A percentile compares a stretch with the other conserved stretches of the same genome.
These are phyloP conservation scores for Acrocera orbiculus DNA, from an alignment of 2,888 invertebrate species.

Conservation along the genomic window DNA sequence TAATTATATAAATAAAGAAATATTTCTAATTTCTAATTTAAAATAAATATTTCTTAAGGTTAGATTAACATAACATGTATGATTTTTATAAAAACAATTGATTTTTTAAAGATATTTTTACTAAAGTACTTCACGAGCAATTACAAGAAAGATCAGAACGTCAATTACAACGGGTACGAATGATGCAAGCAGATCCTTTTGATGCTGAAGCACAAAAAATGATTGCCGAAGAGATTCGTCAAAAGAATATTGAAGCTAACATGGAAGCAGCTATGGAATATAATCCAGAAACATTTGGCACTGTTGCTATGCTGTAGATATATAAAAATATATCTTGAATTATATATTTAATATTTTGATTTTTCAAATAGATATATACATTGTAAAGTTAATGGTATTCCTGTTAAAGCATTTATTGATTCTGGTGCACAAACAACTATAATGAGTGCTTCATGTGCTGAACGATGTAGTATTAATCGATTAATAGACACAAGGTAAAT, in stretches of 20 bases:
- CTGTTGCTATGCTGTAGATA: conserved; percentile 78
- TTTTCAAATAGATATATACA: conserved; percentile 51
- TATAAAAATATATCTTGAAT: neutral
- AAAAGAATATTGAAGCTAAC: conserved; percentile 91
- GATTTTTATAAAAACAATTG: no score
- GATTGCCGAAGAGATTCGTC: conserved; percentile 90
- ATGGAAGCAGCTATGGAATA: conserved; percentile 99
- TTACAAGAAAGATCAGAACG: conserved; percentile 63
- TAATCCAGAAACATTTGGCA: conserved; percentile 95
- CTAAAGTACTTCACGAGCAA: conserved; percentile 64
- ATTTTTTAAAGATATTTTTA: no score
- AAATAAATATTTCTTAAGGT: no score
- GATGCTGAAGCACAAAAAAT: conserved; percentile 87
- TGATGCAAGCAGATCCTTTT: conserved; percentile 89
- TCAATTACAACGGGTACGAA: conserved; percentile 61
- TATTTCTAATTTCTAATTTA: no score
- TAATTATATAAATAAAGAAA: neutral
- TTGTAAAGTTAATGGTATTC: conserved; percentile 89
- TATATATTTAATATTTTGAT: neutral
- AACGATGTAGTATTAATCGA: conserved; percentile 81
- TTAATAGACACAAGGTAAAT: conserved; percentile 60
- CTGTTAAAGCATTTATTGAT: conserved; percentile 96
- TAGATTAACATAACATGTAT: no score
- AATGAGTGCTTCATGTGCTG: conserved; percentile 92
- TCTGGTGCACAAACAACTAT: conserved; percentile 96